Percentiles rank a stretch among this genome's conserved stretches.
Evolutionary conservation across 1,140 invertebrate species (phyloP).

Genomic region (Ceratosolen solmsi): DNA sequence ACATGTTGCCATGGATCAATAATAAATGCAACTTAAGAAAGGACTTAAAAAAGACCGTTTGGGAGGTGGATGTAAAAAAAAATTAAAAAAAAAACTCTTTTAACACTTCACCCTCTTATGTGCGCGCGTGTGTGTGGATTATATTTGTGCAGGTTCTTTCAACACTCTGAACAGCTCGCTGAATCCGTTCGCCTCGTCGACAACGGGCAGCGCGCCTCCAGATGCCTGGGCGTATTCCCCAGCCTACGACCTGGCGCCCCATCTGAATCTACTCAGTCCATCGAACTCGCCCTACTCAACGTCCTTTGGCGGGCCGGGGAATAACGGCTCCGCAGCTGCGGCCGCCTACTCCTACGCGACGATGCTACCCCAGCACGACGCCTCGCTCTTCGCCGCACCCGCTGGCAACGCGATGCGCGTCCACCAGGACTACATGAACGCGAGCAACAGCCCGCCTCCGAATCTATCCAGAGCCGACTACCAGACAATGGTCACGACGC

Average conservation of each 20-base stretch:
- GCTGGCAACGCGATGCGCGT: conserved; percentile 62
- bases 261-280: conserved; percentile 81
- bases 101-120: too few species aligned
- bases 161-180: conserved; percentile 78
- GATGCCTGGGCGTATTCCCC: conserved; percentile 86
- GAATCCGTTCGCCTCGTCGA: conserved; percentile 77
- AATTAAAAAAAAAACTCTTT: too few species aligned
- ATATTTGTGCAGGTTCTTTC: conserved; percentile 73
- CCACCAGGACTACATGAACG: conserved; percentile 77
- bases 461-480: conserved; percentile 77
- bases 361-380: conserved; percentile 80
- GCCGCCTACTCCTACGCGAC: conserved; percentile 77
- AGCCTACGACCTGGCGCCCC: conserved; percentile 82
- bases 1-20: too few species aligned
- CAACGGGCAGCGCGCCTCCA: conserved; percentile 76
- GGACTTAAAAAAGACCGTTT: too few species aligned
- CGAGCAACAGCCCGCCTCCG: conserved; percentile 68
- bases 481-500: conserved; percentile 78
- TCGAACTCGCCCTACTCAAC: conserved; percentile 79
- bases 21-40: too few species aligned
- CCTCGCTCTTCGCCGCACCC: conserved; percentile 77
- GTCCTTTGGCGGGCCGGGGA: conserved; percentile 67
- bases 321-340: conserved; percentile 70
- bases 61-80: too few species aligned
- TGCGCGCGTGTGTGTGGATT: neutral